Evolutionary conservation across 1,140 invertebrate species (phyloP), one percentile per base, ranked within the genome.

Genomic region (Pteromalus puparum): DNA sequence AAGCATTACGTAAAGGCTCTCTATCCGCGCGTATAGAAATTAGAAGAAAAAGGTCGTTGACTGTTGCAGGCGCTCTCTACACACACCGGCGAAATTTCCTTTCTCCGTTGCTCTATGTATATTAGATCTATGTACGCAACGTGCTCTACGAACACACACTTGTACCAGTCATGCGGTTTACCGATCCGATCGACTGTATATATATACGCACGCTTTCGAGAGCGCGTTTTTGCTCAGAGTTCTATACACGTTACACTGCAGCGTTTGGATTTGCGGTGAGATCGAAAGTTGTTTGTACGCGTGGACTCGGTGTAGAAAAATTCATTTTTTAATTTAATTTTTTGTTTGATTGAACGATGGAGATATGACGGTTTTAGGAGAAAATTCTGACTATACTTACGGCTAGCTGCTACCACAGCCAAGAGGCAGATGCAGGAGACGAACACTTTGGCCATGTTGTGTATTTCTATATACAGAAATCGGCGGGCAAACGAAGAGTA

Each of bases 311-410:
- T 34, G 0, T 34, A 5, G 30, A 34, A 34, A 34, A 34, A 34
- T 34, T 5, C 3, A 34, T 0, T 34, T 34, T 34, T 34, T 34
- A n/a, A n/a, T n/a, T 34, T 5, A 5, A 34, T 2, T 34, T 34
- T 34, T 34, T 34, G 34, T 34, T 34, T 34, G 34, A 34, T 34
- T 2, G 6, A 34, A 34, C 2, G 6, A 34, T n/a, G n/a, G n/a
- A 34, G 3, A 34, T 4, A 34, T 34, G 4, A 6, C 3, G 30
- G 3, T 34, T 34, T 34, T 34, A 34, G 30, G 30, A 34, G 30
- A 34, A 34, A 34, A 34, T 2, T 6, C 30, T 34, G 30, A 5
- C 0, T 18, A 86, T 91, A 92, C 91, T 91, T 85, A 92, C 92
- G 85, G 67, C 90, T 86, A 30, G 87, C 34, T 7, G 88, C 89